Conservation (phyloP, 2,888 invertebrate genomes). For the Protonemura montana region DNA sequence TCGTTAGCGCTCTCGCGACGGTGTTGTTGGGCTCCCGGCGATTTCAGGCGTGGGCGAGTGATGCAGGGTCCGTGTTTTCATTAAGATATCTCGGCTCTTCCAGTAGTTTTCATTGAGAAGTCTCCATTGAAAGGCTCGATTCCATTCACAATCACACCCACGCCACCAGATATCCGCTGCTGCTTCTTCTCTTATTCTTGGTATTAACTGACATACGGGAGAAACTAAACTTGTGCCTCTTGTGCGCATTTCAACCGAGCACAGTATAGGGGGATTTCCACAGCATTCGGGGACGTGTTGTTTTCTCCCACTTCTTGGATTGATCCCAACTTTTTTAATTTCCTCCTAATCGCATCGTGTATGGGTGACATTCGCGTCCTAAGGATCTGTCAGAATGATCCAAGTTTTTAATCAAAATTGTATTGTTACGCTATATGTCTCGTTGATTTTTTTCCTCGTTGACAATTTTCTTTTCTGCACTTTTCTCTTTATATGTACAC, state of each 20-base stretch:
- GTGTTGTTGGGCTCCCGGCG: background rate
- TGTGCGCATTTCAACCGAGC: background rate
- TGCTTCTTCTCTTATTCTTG: constrained; percentile 7
- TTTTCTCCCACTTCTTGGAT: background rate
- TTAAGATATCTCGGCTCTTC: background rate
- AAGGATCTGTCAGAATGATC: background rate
- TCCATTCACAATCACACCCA: constrained; percentile 30
- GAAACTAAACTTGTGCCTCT: constrained; percentile 20
- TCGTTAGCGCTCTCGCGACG: background rate
- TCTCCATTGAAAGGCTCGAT: background rate
- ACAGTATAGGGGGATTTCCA: background rate
- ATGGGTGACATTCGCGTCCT: background rate
- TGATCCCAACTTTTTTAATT: constrained; percentile 7
- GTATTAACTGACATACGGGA: background rate
- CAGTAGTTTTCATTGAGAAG: constrained; percentile 21
- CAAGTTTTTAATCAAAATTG: constrained; percentile 12
- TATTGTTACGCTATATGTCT: background rate
- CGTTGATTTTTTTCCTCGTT: background rate
- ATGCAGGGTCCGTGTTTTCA: background rate
- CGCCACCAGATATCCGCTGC: background rate
- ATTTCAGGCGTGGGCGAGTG: background rate
- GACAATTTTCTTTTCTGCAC: background rate
- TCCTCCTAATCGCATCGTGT: background rate
- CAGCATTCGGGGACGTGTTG: background rate
- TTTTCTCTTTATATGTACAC: background rate